Evolutionary conservation across 1,140 invertebrate species (phyloP).

Genomic region (Drosophila miranda): DNA sequence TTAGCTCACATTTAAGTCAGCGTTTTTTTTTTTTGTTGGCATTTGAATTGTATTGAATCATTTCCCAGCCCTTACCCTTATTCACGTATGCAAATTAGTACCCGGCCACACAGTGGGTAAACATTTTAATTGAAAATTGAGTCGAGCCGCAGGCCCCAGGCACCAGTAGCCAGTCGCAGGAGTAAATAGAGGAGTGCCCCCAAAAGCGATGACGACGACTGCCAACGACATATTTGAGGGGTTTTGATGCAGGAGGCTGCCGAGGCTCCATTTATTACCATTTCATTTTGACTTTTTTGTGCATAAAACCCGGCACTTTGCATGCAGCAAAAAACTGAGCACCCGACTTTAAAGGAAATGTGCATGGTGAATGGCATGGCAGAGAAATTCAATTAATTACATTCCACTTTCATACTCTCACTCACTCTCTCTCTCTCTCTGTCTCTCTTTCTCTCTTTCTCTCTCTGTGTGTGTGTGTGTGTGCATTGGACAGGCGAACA

Average conservation of each 20-base stretch:
- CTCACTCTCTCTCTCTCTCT: neutral
- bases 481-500: constrained; percentile 44
- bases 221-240: constrained; percentile 59
- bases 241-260: constrained; percentile 38
- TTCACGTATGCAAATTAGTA: constrained; percentile 43
- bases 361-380: neutral
- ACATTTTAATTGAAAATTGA: constrained; percentile 77
- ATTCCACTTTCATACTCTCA: constrained; percentile 44
- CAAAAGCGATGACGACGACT: constrained; percentile 22
- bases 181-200: constrained; percentile 61
- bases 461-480: neutral
- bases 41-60: neutral
- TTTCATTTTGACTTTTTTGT: constrained; percentile 52
- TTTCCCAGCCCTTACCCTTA: constrained; percentile 11
- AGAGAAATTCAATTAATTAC: constrained; percentile 73
- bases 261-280: constrained; percentile 40
- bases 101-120: constrained; percentile 42
- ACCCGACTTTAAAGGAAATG: constrained; percentile 10
- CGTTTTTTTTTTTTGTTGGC: constrained; percentile 5
- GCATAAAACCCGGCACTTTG: constrained; percentile 57
- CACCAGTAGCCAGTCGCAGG: neutral
- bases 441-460: neutral
- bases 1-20: constrained; percentile 11
- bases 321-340: constrained; percentile 51
- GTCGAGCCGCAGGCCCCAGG: constrained; percentile 49